Percentiles rank a stretch among this genome's conserved stretches.
These are phyloP conservation scores for Subacronicta megacephala DNA, from an alignment of 2,888 invertebrate species.

Conservation along the genomic window DNA sequence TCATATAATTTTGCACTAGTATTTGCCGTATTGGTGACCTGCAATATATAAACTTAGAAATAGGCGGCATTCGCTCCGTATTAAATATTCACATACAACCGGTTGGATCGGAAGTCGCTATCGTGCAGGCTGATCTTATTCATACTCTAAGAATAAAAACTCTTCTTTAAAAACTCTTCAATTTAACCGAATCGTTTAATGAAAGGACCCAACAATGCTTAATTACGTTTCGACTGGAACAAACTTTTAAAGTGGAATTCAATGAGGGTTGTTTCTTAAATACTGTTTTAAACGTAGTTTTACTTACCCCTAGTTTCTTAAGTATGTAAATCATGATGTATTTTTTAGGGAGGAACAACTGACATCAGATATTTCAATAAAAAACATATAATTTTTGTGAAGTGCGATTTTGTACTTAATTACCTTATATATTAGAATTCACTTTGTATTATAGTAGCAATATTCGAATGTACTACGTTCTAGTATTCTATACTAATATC, in stretches of 20 bases:
- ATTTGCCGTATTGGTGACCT: no score
- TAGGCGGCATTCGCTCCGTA: no score
- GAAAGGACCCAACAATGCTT: slow-evolving; percentile 80
- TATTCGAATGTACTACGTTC: no score
- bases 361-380: slow-evolving; percentile 3
- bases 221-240: slow-evolving; percentile 75
- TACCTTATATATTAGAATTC: no score
- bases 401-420: not conserved
- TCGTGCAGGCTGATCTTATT: slow-evolving; percentile 1
- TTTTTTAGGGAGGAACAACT: slow-evolving; percentile 20
- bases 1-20: no score
- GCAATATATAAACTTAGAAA: no score
- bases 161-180: slow-evolving; percentile 73
- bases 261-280: slow-evolving; percentile 63
- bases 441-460: no score
- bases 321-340: slow-evolving; percentile 37
- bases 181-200: slow-evolving; percentile 77
- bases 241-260: slow-evolving; percentile 66
- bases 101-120: not conserved
- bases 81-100: not conserved
- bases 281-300: slow-evolving; percentile 52
- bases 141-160: slow-evolving; percentile 40
- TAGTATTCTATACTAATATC: no score
- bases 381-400: no score
- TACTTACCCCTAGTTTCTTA: slow-evolving; percentile 41